These are phyloP conservation scores for Synergus laeviventris DNA, from an alignment of 2,888 invertebrate species.

Conservation along the genomic window DNA sequence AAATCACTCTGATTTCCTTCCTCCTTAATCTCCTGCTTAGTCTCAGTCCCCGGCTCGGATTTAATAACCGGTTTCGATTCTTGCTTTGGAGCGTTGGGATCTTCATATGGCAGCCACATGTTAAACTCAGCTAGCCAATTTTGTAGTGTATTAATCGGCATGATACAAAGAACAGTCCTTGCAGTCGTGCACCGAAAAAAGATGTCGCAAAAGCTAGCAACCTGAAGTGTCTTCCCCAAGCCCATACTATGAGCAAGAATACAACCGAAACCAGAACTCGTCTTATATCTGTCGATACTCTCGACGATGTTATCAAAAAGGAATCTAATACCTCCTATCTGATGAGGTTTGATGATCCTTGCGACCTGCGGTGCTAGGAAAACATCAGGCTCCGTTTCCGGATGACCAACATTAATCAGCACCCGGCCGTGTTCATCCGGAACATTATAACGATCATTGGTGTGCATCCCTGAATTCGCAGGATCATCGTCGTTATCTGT, in stretches of 20 bases:
- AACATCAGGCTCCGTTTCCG: conserved; percentile 92
- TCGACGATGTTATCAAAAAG: conserved; percentile 98
- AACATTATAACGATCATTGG: conserved; percentile 93
- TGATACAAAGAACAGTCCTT: conserved; percentile 94
- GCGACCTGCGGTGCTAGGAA: conserved; percentile 95
- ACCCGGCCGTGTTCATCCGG: conserved; percentile 95
- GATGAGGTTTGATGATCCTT: conserved; percentile 95
- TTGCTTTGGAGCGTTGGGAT: conserved; percentile 66
- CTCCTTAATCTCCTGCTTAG: conserved; percentile 70
- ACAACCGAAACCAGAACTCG: conserved; percentile 92
- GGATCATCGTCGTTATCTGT: conserved; percentile 91
- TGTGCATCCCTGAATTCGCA: conserved; percentile 94
- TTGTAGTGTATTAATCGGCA: conserved; percentile 98
- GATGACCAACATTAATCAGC: conserved; percentile 94
- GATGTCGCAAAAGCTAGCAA: conserved; percentile 97
- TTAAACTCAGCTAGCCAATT: conserved; percentile 99
- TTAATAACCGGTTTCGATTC: conserved; percentile 54
- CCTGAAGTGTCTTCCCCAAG: conserved; percentile 97
- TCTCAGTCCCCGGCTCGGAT: conserved; percentile 59
- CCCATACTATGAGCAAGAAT: conserved; percentile 99
- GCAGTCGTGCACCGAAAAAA: conserved; percentile 93
- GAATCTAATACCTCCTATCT: conserved; percentile 96
- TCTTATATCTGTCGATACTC: conserved; percentile 91
- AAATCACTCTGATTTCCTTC: conserved; percentile 69
- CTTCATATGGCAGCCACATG: conserved; percentile 93